These are phyloP conservation scores for Rotaria sp. DNA, from an alignment of 2,888 invertebrate species.

Conservation along the genomic window DNA sequence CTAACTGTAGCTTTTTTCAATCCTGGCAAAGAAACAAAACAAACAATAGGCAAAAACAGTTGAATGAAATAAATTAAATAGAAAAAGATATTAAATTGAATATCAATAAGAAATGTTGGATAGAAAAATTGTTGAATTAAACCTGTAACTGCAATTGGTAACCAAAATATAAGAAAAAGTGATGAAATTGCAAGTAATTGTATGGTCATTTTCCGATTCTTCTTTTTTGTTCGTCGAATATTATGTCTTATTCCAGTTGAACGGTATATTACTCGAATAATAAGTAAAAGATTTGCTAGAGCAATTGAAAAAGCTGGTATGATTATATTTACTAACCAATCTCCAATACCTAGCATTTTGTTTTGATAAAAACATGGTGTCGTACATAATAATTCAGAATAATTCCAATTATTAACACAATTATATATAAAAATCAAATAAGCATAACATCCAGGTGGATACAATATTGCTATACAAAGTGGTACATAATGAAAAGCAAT, in stretches of 20 bases:
- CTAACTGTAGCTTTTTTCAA: neutral
- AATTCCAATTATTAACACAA: neutral
- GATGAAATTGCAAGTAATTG: neutral
- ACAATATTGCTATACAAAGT: neutral
- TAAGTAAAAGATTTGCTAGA: neutral
- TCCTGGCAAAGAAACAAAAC: neutral
- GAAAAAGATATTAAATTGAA: neutral
- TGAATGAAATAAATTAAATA: slow-evolving; percentile 7
- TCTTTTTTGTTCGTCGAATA: neutral
- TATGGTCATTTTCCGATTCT: neutral
- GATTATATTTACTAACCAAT: neutral
- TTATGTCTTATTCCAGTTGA: neutral
- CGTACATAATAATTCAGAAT: neutral
- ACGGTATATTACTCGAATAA: neutral
- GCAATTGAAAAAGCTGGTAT: neutral
- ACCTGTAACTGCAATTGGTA: neutral
- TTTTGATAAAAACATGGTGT: neutral
- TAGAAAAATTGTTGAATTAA: neutral
- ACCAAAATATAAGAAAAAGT: slow-evolving; percentile 1
- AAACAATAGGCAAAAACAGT: neutral
- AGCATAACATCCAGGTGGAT: neutral
- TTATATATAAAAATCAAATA: neutral
- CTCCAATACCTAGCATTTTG: neutral
- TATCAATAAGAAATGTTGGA: neutral
- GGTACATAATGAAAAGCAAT: neutral